phyloP scores from a whole-genome alignment of 2,797 vertebrate species.

The Trachurus trachurus region DNA sequence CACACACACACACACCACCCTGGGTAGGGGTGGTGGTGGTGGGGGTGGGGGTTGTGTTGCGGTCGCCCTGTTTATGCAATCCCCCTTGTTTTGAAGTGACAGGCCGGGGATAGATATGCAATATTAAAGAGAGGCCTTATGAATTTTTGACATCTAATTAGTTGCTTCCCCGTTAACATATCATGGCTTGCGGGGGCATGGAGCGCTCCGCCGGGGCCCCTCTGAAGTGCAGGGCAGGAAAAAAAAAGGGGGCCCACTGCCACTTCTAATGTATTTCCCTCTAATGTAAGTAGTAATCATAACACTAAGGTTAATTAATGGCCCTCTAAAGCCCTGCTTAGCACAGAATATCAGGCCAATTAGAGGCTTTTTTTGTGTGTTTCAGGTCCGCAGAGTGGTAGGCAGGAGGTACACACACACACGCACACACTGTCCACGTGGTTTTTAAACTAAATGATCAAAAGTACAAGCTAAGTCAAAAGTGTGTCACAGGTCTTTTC shows the following conservation, averaged over 20 bases:
- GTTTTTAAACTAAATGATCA: slow-evolving; percentile 2
- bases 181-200: slow-evolving; percentile 91
- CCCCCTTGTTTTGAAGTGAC: slow-evolving; percentile 97
- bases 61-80: slow-evolving; percentile 95
- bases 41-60: slow-evolving; percentile 71
- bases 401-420: slow-evolving; percentile 48
- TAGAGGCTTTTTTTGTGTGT: slow-evolving; percentile 71
- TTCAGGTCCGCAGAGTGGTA: slow-evolving; percentile 65
- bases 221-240: slow-evolving; percentile 93
- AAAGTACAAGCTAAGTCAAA: neutral
- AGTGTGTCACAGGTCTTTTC: neutral
- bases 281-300: slow-evolving; percentile 98
- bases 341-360: slow-evolving; percentile 76
- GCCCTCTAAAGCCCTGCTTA: slow-evolving; percentile 73
- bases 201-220: slow-evolving; percentile 90
- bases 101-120: slow-evolving; percentile 97
- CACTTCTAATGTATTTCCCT: slow-evolving; percentile 94
- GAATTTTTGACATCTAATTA: slow-evolving; percentile 99
- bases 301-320: slow-evolving; percentile 99
- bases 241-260: slow-evolving; percentile 89
- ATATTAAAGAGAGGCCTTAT: slow-evolving; percentile 99
- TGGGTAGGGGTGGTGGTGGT: neutral
- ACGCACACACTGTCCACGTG: neutral
- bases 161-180: slow-evolving; percentile 97
- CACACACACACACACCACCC: slow-evolving; percentile 17